Evolutionary conservation across 2,888 invertebrate species (phyloP).

Genomic region (Drosophila pegasa): DNA sequence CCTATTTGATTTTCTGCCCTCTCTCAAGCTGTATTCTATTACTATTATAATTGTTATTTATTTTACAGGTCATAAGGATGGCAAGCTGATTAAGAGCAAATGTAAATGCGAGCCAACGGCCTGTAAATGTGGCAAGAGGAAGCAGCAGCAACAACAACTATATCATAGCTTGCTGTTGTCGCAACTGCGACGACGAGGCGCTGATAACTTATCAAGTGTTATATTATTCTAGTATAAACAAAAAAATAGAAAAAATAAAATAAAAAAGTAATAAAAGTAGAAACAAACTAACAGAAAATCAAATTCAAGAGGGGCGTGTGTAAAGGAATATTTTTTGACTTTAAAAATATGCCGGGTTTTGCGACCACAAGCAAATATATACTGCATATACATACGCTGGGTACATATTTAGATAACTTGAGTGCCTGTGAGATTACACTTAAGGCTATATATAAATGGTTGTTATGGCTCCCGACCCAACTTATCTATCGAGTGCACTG

Average conservation of each 20-base stretch:
- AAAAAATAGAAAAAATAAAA: constrained; percentile 2
- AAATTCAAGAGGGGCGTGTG: constrained; percentile 32
- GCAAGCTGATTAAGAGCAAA: constrained; percentile 45
- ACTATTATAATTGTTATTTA: constrained; percentile 15
- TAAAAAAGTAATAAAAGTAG: constrained; percentile 21
- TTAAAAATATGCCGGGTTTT: constrained; percentile 12
- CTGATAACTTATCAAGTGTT: constrained; percentile 75
- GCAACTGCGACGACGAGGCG: constrained; percentile 55
- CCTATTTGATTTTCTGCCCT: neutral
- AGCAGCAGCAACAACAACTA: constrained; percentile 31
- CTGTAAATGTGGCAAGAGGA: constrained; percentile 72
- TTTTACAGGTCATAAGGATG: constrained; percentile 55
- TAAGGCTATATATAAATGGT: constrained; percentile 35
- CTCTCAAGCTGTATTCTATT: neutral
- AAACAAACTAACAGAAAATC: constrained; percentile 24
- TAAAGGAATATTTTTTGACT: constrained; percentile 2
- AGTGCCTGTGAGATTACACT: constrained; percentile 14
- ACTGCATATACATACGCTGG: neutral
- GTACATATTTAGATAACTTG: constrained; percentile 30
- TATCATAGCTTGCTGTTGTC: constrained; percentile 56
- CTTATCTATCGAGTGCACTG: constrained; percentile 34
- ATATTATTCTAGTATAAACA: constrained; percentile 63
- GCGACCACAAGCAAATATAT: constrained; percentile 12
- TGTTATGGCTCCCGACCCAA: constrained; percentile 8
- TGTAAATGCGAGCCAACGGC: constrained; percentile 78